Evolutionary conservation across 2,113 vertebrate genomes (phyloP).

Genomic region (Macrotis lagotis): DNA sequence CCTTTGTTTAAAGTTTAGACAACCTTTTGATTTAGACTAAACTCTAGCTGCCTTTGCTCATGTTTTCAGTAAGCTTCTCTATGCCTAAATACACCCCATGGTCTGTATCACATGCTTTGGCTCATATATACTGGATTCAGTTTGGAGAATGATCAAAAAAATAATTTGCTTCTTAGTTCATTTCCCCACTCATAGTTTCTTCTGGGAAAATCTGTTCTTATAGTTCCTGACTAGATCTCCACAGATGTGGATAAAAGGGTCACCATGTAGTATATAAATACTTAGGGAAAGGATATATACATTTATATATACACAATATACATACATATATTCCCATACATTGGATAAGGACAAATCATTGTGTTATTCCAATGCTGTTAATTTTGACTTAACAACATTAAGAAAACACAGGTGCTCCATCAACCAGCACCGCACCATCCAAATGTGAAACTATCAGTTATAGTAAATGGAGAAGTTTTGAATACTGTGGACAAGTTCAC

Average conservation of each 20-base stretch:
- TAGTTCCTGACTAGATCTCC: background rate
- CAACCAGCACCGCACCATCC: no score
- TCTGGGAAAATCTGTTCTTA: background rate
- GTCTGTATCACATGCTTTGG: background rate
- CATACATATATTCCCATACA: no score
- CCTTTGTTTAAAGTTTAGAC: background rate
- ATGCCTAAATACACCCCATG: background rate
- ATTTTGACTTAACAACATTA: no score
- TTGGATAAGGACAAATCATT: background rate
- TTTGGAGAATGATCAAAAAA: background rate
- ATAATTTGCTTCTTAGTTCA: background rate
- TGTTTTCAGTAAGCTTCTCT: background rate
- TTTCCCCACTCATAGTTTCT: background rate
- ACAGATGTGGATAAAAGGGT: background rate
- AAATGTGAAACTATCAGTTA: no score
- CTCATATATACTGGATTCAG: background rate
- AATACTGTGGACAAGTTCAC: no score
- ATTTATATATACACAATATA: no score
- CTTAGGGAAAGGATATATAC: background rate
- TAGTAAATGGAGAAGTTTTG: no score
- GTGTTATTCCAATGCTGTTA: no score
- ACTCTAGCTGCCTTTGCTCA: background rate
- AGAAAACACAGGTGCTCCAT: no score
- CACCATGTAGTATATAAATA: background rate
- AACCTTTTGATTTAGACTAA: background rate